phyloP scores from a whole-genome alignment of 2,888 invertebrate genomes.

The Diarsia mendica region DNA sequence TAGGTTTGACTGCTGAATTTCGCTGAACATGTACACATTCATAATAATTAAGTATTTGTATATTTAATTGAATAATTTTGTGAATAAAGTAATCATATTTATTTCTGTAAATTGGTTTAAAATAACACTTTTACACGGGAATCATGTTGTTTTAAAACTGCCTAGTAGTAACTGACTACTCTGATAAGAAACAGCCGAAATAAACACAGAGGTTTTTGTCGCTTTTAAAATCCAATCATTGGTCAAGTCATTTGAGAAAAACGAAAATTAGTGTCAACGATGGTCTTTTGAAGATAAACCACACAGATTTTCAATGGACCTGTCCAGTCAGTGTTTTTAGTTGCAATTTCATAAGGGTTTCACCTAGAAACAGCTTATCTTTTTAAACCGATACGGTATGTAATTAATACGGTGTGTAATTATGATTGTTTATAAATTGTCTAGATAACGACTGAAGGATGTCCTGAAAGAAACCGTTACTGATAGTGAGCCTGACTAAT shows the following conservation, averaged over 20 bases:
- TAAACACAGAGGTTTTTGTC: too few relatives aligned
- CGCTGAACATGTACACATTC: background rate
- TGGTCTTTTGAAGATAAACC: background rate
- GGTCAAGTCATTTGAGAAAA: background rate
- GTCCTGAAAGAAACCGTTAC: background rate
- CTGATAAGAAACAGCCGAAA: too few relatives aligned
- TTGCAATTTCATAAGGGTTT: background rate
- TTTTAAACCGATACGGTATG: background rate
- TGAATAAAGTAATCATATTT: background rate
- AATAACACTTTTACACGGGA: background rate
- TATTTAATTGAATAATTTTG: background rate
- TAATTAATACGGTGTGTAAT: slow-evolving; percentile 21
- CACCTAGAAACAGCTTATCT: slow-evolving; percentile 26
- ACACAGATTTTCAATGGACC: background rate
- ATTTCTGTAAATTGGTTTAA: background rate
- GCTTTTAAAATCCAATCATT: too few relatives aligned
- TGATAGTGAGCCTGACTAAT: background rate
- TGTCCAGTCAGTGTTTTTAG: background rate
- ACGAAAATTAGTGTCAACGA: background rate
- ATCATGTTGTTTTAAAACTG: background rate
- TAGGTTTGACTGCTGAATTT: background rate
- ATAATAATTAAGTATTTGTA: background rate
- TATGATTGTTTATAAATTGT: slow-evolving; percentile 20
- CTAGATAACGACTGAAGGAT: background rate
- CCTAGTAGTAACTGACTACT: background rate